Conservation (phyloP, 2,113 vertebrate genomes). For the Xyrauchen texanus region DNA sequence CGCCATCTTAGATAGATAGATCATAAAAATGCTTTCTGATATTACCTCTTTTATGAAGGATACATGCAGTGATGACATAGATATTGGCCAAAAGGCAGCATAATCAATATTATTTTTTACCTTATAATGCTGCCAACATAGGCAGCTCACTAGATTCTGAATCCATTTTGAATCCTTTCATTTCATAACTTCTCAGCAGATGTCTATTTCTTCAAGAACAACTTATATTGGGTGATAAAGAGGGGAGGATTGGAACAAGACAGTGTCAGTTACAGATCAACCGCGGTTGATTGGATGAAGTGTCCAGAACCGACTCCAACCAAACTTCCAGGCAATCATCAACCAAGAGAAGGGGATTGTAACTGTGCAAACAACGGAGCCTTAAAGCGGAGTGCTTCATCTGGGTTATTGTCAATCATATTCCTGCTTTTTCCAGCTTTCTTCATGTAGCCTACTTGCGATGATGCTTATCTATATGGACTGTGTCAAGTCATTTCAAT, state of each 20-base stretch:
- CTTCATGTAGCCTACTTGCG: background rate
- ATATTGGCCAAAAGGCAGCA: no score
- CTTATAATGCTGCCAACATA: no score
- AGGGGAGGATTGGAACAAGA: constrained; percentile 76
- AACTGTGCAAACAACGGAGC: constrained; percentile 52
- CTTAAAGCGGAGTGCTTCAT: background rate
- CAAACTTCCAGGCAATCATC: constrained; percentile 21
- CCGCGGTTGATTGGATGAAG: constrained; percentile 76
- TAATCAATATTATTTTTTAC: no score
- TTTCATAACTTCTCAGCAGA: constrained; percentile 63
- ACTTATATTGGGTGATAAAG: constrained; percentile 79
- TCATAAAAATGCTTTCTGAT: no score
- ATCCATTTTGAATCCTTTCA: no score
- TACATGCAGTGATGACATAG: no score
- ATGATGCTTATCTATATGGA: background rate
- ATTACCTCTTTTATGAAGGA: no score
- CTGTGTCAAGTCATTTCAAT: background rate
- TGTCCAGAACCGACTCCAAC: constrained; percentile 64
- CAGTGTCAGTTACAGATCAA: constrained; percentile 65
- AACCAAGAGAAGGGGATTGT: constrained; percentile 48
- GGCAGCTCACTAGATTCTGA: no score
- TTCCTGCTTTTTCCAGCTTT: constrained; percentile 44
- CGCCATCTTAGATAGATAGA: no score
- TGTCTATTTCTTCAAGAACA: constrained; percentile 86
- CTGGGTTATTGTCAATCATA: constrained; percentile 44